phyloP scores from a whole-genome alignment of 2,888 invertebrate genomes.

The Xestia c-nigrum region DNA sequence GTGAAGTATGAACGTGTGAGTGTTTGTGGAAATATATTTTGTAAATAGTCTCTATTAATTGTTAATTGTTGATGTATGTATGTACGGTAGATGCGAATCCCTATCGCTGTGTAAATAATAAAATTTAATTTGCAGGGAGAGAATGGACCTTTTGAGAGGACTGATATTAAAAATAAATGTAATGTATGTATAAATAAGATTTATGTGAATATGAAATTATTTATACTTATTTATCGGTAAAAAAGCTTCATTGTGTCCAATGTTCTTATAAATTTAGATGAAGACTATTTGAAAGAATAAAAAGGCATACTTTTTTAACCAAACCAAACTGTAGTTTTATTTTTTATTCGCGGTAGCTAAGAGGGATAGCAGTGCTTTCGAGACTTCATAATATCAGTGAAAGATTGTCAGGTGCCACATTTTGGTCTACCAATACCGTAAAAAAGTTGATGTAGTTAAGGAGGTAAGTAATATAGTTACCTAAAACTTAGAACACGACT shows the following conservation, averaged over 20 bases:
- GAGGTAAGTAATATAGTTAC: no score
- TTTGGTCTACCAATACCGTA: neutral
- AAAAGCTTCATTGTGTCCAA: constrained; percentile 91
- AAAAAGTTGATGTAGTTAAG: neutral
- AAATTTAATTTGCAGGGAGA: constrained; percentile 90
- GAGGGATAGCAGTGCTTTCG: neutral
- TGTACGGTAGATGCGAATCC: constrained; percentile 90
- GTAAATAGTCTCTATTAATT: constrained; percentile 91
- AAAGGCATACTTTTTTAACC: constrained; percentile 91
- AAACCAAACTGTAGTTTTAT: constrained; percentile 83
- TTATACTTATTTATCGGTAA: constrained; percentile 91
- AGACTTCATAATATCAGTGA: neutral
- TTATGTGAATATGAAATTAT: constrained; percentile 91
- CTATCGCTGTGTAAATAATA: constrained; percentile 90
- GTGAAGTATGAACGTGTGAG: constrained; percentile 82
- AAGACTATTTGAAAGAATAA: constrained; percentile 91
- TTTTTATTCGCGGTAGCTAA: constrained; percentile 5
- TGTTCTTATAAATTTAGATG: constrained; percentile 91
- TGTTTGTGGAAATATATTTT: constrained; percentile 87
- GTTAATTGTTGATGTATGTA: constrained; percentile 91
- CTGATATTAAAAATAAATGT: constrained; percentile 91
- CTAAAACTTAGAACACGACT: no score
- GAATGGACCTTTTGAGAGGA: constrained; percentile 91
- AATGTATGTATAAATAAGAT: constrained; percentile 91
- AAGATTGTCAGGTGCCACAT: neutral